Percentiles rank a stretch among this genome's conserved stretches.
Evolutionary conservation across 1,140 invertebrate genomes (phyloP).

Genomic region (Solenopsis fugax): DNA sequence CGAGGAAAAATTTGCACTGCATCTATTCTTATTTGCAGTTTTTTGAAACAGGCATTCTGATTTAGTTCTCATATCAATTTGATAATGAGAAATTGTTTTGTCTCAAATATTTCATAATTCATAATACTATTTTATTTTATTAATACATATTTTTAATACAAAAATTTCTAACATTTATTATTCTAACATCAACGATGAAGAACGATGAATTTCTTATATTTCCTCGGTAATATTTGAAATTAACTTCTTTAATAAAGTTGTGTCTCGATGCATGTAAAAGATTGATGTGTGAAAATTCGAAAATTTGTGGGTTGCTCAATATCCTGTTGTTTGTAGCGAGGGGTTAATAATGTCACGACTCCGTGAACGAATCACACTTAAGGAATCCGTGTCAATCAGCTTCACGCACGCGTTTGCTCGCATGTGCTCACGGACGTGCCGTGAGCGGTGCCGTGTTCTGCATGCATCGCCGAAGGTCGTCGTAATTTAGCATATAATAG

Average conservation of each 20-base stretch:
- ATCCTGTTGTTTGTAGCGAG: not conserved
- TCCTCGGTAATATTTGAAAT: not conserved
- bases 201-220: constrained; percentile 12
- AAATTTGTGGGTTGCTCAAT: not conserved
- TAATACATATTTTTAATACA: not conserved
- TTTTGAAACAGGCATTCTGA: not conserved
- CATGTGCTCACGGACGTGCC: constrained; percentile 45
- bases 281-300: not conserved
- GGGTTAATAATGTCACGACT: constrained; percentile 30
- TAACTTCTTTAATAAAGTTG: not conserved
- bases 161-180: not conserved
- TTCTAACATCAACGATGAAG: not conserved
- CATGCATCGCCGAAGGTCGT: constrained; percentile 73
- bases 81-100: not conserved
- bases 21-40: not conserved
- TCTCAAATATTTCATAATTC: not conserved
- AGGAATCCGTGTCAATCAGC: constrained; percentile 38
- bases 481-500: constrained; percentile 79
- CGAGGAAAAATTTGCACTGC: not conserved
- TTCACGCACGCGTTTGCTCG: constrained; percentile 35
- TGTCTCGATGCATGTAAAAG: too few species aligned
- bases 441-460: constrained; percentile 31
- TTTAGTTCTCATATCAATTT: constrained; percentile 11
- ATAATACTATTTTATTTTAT: not conserved
- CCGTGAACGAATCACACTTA: constrained; percentile 24